Evolutionary conservation across 2,797 vertebrate genomes (phyloP).

Genomic region (Microctenopoma steveboyesi): DNA sequence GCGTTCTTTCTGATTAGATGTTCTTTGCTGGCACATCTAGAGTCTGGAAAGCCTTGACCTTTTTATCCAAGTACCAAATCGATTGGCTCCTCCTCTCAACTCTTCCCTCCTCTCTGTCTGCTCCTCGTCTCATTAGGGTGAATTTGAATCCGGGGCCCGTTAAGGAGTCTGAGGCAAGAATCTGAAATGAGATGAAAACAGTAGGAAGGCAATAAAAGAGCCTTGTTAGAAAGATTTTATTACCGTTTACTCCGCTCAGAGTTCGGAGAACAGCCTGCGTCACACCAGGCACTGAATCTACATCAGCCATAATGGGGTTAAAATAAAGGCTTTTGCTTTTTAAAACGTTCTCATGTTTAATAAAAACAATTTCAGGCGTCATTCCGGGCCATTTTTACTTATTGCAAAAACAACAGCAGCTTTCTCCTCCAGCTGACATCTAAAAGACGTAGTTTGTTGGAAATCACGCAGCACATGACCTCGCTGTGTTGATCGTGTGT

Average conservation of each 20-base stretch:
- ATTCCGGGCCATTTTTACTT: slow-evolving; percentile 34
- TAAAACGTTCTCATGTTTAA: slow-evolving; percentile 48
- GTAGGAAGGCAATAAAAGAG: slow-evolving; percentile 74
- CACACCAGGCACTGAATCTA: slow-evolving; percentile 55
- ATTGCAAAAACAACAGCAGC: slow-evolving; percentile 43
- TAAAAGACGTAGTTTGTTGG: slow-evolving; percentile 18
- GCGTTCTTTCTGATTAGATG: slow-evolving; percentile 10
- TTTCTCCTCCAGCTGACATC: slow-evolving; percentile 32
- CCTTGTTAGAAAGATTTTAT: slow-evolving; percentile 76
- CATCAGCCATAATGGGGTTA: slow-evolving; percentile 31
- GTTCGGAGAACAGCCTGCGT: slow-evolving; percentile 62
- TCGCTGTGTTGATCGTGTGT: not conserved
- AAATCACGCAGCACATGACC: slow-evolving; percentile 32
- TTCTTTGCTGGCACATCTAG: not conserved
- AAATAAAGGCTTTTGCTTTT: slow-evolving; percentile 29
- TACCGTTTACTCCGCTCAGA: slow-evolving; percentile 51
- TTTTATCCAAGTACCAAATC: slow-evolving; percentile 22
- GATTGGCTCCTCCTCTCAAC: not conserved
- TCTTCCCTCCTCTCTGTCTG: not conserved
- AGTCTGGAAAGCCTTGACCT: slow-evolving; percentile 44
- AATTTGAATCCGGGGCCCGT: slow-evolving; percentile 64
- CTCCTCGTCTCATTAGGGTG: slow-evolving; percentile 60
- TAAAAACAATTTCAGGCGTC: slow-evolving; percentile 40
- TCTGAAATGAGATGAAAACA: slow-evolving; percentile 73
- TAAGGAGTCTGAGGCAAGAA: slow-evolving; percentile 55